Evolutionary conservation across 2,113 vertebrate genomes (phyloP).

Genomic region (Ptilorrhoa leucosticta): DNA sequence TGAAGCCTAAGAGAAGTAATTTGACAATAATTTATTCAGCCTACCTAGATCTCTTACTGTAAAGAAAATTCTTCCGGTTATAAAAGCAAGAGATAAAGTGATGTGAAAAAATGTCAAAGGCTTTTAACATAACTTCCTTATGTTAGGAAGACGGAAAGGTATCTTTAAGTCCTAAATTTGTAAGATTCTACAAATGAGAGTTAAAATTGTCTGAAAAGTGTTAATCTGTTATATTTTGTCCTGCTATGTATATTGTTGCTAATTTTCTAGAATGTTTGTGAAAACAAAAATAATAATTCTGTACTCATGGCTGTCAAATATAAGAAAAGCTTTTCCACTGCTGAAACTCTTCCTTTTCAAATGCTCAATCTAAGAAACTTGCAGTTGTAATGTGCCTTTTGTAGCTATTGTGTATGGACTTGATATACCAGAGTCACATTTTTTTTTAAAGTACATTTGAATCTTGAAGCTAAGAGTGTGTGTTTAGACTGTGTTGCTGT

Average conservation of each 20-base stretch:
- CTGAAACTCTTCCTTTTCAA: neutral
- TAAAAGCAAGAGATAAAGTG: neutral
- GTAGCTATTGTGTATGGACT: accelerated
- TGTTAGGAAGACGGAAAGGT: neutral
- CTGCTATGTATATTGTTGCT: neutral
- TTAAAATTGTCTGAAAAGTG: neutral
- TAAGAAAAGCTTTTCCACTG: neutral
- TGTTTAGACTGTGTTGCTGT: neutral
- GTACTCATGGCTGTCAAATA: neutral
- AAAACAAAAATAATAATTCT: neutral
- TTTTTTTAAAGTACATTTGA: neutral
- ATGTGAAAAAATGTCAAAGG: neutral
- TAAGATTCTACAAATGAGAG: neutral
- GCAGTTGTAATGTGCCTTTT: neutral
- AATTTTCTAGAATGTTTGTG: neutral
- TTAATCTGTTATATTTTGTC: neutral
- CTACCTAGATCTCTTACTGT: neutral
- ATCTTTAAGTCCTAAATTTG: neutral
- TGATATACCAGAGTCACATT: accelerated
- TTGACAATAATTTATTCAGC: neutral
- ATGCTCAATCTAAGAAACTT: neutral
- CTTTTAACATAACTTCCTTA: neutral
- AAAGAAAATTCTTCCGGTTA: neutral
- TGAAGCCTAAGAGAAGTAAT: neutral
- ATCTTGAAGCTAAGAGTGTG: neutral